Evolutionary conservation across 1,140 invertebrate species (phyloP), one percentile per base, ranked within the genome.

Genomic region (Schlechtendalia chinensis): DNA sequence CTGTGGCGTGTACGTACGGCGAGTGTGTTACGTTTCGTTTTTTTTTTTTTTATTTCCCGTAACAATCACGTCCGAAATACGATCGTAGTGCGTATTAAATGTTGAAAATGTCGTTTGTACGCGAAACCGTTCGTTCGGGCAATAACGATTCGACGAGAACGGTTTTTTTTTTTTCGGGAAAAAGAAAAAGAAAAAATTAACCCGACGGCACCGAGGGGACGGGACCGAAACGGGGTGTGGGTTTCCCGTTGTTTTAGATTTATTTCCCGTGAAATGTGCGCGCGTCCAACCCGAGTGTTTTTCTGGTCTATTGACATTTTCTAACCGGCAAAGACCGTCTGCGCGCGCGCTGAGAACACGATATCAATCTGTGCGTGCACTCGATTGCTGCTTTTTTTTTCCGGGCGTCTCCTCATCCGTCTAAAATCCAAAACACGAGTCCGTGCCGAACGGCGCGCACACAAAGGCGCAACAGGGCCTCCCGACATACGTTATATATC

Each of bases 371-470:
- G 47, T 69, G 16, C 22, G 14, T 11, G 22, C 11, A 24, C 32
- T 45, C 12, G n/a, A 47, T 69, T n/a, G n/a, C n/a, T n/a, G n/a
- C n/a, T n/a, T n/a, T 47, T 47, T n/a, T 14, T 67, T 39, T 45
- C 19, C 32, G 11, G 39, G 65, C 2, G 14, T 5, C 32, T 3
- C 22, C 39, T 22, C 65, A 45, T 45, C 24, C 65, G 39, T 67
- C 32, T 32, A 2, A n/a, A 45, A 67, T 67, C 63, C 32, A 67
- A 67, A 67, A 67, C 63, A 45, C 19, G 39, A 67, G 63, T 67
- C 32, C 39, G 27, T 8, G 29, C 61, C 19, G 19, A 65, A 65
- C 61, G 10, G 8, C n/a, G n/a, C n/a, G n/a, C n/a, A n/a, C n/a
- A n/a, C n/a, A n/a, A n/a, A n/a, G n/a, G n/a, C n/a, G n/a, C n/a